phyloP scores from a whole-genome alignment of 1,140 invertebrate species.

The Polypedilum pembai region DNA sequence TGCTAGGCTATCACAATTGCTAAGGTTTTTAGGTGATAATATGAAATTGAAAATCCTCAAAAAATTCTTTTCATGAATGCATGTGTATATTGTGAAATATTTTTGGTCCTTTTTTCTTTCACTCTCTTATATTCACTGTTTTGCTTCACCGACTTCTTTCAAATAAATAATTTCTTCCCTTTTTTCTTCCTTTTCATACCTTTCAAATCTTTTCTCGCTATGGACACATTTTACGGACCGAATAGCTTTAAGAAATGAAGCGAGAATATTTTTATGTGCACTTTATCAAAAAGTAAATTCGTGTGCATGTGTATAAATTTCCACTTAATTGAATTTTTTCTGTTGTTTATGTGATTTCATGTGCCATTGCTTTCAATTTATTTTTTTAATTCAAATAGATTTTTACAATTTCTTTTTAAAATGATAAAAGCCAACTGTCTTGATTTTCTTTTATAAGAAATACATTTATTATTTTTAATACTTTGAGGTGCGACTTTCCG shows the following conservation, averaged over 20 bases:
- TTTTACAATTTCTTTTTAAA: background rate
- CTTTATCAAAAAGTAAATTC: too few relatives aligned
- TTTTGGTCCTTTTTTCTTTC: too few relatives aligned
- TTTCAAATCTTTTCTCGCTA: background rate
- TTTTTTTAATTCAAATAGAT: background rate
- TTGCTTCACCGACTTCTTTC: background rate
- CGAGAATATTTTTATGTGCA: too few relatives aligned
- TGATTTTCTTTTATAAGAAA: background rate
- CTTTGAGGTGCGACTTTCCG: background rate
- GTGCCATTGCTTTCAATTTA: background rate
- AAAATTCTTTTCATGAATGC: background rate
- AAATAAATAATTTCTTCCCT: background rate
- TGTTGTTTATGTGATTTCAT: too few relatives aligned
- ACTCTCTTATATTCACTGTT: background rate
- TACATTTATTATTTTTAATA: background rate
- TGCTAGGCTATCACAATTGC: background rate
- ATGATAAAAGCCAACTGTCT: background rate
- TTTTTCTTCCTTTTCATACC: background rate
- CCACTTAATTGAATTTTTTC: background rate
- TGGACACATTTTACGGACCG: too few relatives aligned
- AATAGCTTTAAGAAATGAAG: too few relatives aligned
- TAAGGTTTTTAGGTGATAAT: background rate
- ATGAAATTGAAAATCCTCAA: slow-evolving; percentile 2
- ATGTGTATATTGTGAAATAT: too few relatives aligned
- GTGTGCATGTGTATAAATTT: background rate